Percentiles rank a stretch among this genome's conserved stretches.
Conservation (phyloP, 2,888 invertebrate genomes). For the Apodemia zela region DNA sequence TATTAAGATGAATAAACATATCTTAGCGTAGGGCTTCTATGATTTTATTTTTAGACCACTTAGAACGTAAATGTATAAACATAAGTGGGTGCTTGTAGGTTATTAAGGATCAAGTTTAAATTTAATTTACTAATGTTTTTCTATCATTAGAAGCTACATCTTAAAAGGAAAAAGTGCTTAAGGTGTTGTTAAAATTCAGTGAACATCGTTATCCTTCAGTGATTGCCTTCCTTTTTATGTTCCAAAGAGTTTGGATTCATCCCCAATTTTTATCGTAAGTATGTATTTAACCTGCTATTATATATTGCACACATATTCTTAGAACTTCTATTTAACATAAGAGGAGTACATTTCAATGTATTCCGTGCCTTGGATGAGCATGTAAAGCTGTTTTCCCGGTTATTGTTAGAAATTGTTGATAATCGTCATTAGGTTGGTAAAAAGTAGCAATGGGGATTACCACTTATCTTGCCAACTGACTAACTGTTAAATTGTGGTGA, state of each 20-base stretch:
- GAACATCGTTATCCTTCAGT: background rate
- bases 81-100: constrained; percentile 50
- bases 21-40: constrained; percentile 45
- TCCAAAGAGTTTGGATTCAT: background rate
- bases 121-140: background rate
- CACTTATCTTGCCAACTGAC: too few relatives aligned
- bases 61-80: constrained; percentile 40
- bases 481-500: too few relatives aligned
- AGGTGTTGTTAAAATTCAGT: background rate
- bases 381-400: too few relatives aligned
- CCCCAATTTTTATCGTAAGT: background rate
- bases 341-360: too few relatives aligned
- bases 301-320: background rate
- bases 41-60: constrained; percentile 65
- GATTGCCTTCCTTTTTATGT: background rate
- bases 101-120: background rate
- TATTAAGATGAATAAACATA: constrained; percentile 35
- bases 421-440: too few relatives aligned
- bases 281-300: background rate
- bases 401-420: too few relatives aligned
- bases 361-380: too few relatives aligned
- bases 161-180: background rate
- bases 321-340: too few relatives aligned
- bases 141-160: background rate
- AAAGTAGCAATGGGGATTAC: too few relatives aligned